Evolutionary conservation across 64 coral and sea anemone species (phyloP).

Genomic region (Stichodactyla helianthus): DNA sequence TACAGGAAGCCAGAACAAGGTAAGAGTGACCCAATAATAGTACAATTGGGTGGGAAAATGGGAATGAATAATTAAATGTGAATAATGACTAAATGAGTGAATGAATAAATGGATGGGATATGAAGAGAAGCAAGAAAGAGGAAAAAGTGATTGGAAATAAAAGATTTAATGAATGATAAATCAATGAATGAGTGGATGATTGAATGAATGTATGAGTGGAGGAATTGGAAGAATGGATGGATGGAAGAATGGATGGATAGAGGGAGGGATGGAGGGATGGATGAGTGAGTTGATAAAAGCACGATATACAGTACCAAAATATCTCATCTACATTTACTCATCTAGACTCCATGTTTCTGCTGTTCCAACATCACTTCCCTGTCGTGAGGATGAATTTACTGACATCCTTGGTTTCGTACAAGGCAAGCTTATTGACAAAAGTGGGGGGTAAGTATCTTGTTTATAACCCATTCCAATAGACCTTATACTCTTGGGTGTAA

Average conservation of each 20-base stretch:
- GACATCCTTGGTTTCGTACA: constrained; percentile 60
- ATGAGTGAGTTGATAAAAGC: background rate
- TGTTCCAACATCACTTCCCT: constrained; percentile 50
- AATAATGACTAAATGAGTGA: background rate
- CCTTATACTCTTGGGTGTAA: background rate
- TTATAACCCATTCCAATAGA: background rate
- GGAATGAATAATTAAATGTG: no score
- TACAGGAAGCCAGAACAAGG: constrained; percentile 86
- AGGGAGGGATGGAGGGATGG: background rate
- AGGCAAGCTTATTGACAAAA: constrained; percentile 38
- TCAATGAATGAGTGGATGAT: background rate
- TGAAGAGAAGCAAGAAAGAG: no score
- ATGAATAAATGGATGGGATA: background rate
- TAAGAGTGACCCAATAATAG: background rate
- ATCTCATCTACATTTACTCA: background rate
- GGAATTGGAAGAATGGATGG: background rate
- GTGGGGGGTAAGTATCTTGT: constrained; percentile 22
- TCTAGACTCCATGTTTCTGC: constrained; percentile 53
- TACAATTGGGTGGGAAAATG: background rate
- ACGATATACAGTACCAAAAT: no score
- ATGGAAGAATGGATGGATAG: background rate
- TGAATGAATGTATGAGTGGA: background rate
- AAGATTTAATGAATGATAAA: no score
- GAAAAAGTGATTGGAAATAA: no score
- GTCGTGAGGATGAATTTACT: constrained; percentile 53